A percentile compares a stretch with the other conserved stretches of the same genome.
These are phyloP conservation scores for Aeoliscus strigatus DNA, from an alignment of 2,797 vertebrate genomes.

Conservation along the genomic window DNA sequence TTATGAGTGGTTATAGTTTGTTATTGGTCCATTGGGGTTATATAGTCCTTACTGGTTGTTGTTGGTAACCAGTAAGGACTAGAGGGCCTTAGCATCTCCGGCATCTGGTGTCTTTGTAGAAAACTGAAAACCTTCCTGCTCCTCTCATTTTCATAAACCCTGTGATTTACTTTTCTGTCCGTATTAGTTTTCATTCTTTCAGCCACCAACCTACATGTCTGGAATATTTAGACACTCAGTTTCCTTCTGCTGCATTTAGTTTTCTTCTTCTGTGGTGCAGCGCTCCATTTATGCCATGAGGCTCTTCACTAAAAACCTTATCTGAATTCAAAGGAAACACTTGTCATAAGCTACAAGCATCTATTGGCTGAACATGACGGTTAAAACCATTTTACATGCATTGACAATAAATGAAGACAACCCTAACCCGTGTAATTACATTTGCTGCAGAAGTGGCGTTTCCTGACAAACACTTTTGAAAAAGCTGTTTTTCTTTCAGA, in stretches of 20 bases:
- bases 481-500: constrained; percentile 5
- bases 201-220: background rate
- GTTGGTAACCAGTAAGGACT: no score
- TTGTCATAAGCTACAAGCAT: constrained; percentile 19
- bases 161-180: background rate
- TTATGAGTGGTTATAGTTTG: no score
- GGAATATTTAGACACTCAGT: constrained; percentile 7
- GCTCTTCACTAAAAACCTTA: constrained; percentile 17
- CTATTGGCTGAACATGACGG: constrained; percentile 33
- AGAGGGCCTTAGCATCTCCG: no score
- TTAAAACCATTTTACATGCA: constrained; percentile 34
- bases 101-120: no score
- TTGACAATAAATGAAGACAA: constrained; percentile 30
- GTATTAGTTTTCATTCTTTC: background rate
- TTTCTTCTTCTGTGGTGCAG: background rate
- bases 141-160: constrained; percentile 6
- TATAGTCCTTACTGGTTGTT: no score
- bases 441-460: constrained; percentile 20
- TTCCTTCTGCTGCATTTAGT: constrained; percentile 10
- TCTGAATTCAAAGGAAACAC: constrained; percentile 41
- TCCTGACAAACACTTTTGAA: constrained; percentile 5
- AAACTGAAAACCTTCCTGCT: constrained; percentile 1
- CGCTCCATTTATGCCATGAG: constrained; percentile 19
- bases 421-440: constrained; percentile 34
- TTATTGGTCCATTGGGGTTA: no score